phyloP scores from a whole-genome alignment of 2,113 vertebrate species.

The Tachycineta bicolor region DNA sequence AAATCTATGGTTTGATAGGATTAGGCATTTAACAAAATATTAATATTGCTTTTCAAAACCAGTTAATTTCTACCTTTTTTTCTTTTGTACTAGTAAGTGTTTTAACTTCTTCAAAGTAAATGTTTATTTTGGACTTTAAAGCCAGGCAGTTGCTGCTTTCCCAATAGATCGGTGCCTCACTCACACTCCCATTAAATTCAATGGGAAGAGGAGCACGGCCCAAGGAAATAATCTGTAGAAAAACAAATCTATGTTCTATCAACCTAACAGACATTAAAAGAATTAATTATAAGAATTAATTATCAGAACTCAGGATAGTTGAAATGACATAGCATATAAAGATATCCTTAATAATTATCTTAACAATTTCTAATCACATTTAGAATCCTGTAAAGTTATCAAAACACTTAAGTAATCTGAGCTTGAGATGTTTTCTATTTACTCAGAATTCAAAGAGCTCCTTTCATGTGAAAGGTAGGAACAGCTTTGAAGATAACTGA shows the following conservation, averaged over 20 bases:
- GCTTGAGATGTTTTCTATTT: conserved; percentile 48
- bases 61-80: background rate
- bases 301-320: background rate
- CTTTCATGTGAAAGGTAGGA: conserved; percentile 57
- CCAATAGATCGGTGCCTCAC: background rate
- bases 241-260: background rate
- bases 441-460: conserved; percentile 41
- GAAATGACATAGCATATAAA: background rate
- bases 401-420: conserved; percentile 39
- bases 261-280: background rate
- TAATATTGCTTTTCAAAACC: background rate
- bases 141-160: background rate
- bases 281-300: conserved; percentile 25
- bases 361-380: conserved; percentile 49
- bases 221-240: background rate
- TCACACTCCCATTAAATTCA: conserved; percentile 11
- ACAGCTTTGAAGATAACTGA: conserved; percentile 54
- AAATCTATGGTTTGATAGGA: background rate
- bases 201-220: background rate
- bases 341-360: conserved; percentile 36
- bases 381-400: conserved; percentile 40
- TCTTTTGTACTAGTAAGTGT: background rate
- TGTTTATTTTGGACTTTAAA: conserved; percentile 30
- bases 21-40: conserved; percentile 20
- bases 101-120: conserved; percentile 9